Evolutionary conservation across 2,888 invertebrate genomes (phyloP).

Genomic region (Subacronicta megacephala): DNA sequence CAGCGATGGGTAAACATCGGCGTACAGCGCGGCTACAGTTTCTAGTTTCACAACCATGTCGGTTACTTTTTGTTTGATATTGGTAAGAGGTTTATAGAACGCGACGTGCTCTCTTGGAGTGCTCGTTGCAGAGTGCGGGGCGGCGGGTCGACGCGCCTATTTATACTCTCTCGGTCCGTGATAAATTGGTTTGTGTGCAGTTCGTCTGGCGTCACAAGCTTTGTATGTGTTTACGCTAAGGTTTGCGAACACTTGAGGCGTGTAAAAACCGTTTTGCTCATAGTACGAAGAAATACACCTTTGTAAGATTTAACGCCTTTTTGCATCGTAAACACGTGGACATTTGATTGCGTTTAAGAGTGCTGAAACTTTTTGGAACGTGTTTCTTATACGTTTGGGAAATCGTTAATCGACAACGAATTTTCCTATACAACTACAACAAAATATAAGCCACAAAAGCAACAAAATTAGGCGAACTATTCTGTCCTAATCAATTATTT

Average conservation of each 20-base stretch:
- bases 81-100: conserved; percentile 43
- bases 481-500: not conserved
- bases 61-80: conserved; percentile 47
- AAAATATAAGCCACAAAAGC: not conserved
- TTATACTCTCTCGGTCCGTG: conserved; percentile 68
- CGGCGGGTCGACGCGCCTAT: conserved; percentile 63
- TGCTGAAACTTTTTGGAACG: conserved; percentile 39
- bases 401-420: conserved; percentile 6
- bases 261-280: conserved; percentile 56
- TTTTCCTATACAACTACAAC: not conserved
- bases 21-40: conserved; percentile 74
- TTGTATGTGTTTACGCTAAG: conserved; percentile 61
- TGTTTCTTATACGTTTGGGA: conserved; percentile 10
- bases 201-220: conserved; percentile 67
- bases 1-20: conserved; percentile 74
- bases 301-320: conserved; percentile 40
- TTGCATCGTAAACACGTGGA: conserved; percentile 31
- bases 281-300: conserved; percentile 48
- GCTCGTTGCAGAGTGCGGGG: conserved; percentile 74
- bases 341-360: conserved; percentile 25
- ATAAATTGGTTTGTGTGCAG: conserved; percentile 66
- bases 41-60: conserved; percentile 82
- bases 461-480: not conserved
- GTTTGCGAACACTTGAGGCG: conserved; percentile 53
- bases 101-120: conserved; percentile 68